Conservation (phyloP, 2,797 vertebrate genomes). For the Mormyrops attenuatus region DNA sequence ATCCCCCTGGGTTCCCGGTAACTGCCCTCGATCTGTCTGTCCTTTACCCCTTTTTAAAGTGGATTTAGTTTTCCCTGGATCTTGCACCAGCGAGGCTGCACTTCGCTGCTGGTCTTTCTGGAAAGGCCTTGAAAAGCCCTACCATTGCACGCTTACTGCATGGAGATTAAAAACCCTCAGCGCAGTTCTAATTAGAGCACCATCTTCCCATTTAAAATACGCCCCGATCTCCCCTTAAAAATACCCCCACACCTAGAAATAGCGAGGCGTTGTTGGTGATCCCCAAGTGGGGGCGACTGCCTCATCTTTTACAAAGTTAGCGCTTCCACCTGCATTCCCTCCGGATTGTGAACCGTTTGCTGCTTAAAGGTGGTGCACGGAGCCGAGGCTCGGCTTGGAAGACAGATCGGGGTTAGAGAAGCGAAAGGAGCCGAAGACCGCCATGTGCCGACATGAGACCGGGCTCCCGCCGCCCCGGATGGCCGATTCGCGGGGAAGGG, state of each 20-base stretch:
- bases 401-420: not conserved
- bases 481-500: not conserved
- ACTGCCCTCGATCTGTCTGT: not conserved
- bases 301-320: not conserved
- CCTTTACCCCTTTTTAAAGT: not conserved
- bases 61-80: not conserved
- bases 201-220: not conserved
- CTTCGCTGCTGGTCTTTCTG: not conserved
- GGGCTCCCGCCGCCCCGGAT: not conserved
- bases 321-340: not conserved
- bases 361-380: not conserved
- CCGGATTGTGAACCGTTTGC: not conserved
- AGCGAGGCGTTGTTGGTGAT: not conserved
- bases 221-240: not conserved
- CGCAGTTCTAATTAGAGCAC: not conserved
- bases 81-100: not conserved
- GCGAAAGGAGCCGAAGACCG: not conserved
- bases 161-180: not conserved
- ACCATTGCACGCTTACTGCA: not conserved
- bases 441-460: not conserved
- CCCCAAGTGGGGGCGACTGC: not conserved
- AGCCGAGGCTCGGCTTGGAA: not conserved
- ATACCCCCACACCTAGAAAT: not conserved
- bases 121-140: not conserved
- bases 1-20: not conserved